Base-by-base conservation (phyloP, 2,797 vertebrate species). In the Muraenolepis orangiensis region DNA sequence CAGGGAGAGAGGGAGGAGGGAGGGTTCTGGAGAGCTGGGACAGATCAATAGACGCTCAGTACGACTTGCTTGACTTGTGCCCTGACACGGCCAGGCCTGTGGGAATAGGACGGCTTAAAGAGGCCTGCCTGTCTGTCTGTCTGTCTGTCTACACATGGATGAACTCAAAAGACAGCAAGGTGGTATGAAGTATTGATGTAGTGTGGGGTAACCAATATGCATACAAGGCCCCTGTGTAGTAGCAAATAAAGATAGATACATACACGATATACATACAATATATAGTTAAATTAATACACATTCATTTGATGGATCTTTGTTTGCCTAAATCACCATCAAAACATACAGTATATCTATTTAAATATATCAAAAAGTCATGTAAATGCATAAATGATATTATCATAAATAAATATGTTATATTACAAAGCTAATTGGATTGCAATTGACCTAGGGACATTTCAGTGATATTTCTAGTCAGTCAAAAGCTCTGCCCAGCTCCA, bases 31-130 rank as follows among this genome's bases (percentile, higher is more conserved):
- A 36, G 86, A 74, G n/a, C 34, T 12, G 66, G 2, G 79, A 83
- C 86, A 84, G 85, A 74, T 85, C 85, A 83, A 87, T 87, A 82
- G 81, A 75, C 81, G 81, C 80, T 81, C 82, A 84, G 80, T 83
- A 79, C 82, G 64, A 78, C 75, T 78, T 26, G 80, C 81, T 81
- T 80, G 84, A 86, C 85, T 86, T 78, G 81, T 75, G 84, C 78
- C 68, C 77, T 81, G 84, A 84, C 80, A 68, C 80, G 86, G 86
- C 85, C 82, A 71, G 74, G 29, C 84, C 85, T 40, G 12, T 18
- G 74, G 84, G 85, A 84, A 69, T 4, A 28, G 2, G 72, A 72
- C 74, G 14, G 77, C 82, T 82, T 82, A 86, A 82, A 83, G 74
- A 23, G 20, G 72, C 42, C n/a, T 74, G 57, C 67, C 64, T 68